phyloP scores from a whole-genome alignment of 2,888 invertebrate genomes.

The Idaea straminata region DNA sequence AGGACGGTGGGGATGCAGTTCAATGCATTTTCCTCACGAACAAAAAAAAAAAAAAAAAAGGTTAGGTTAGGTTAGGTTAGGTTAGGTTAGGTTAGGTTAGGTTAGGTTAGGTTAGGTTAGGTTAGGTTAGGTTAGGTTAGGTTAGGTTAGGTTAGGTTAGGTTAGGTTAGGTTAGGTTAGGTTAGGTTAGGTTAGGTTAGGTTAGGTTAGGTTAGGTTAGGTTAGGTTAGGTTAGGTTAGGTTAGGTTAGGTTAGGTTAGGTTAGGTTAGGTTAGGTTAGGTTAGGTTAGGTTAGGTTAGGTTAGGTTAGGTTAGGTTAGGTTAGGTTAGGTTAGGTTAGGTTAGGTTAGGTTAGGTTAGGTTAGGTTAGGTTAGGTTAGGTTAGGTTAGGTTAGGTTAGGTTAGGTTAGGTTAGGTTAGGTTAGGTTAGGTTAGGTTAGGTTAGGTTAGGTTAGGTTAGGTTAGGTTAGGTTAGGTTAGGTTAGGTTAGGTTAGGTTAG shows the following conservation, averaged over 20 bases:
- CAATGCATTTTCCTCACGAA: too few species aligned
- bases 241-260: conserved; percentile 23
- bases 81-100: conserved; percentile 19
- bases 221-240: conserved; percentile 24
- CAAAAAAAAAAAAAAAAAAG: conserved; percentile 20
- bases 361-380: conserved; percentile 25
- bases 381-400: conserved; percentile 24
- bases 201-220: conserved; percentile 25
- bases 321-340: conserved; percentile 17
- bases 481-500: conserved; percentile 22
- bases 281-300: conserved; percentile 21
- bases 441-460: conserved; percentile 23
- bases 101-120: conserved; percentile 19
- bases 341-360: conserved; percentile 17
- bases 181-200: conserved; percentile 24
- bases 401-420: conserved; percentile 26
- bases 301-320: conserved; percentile 21
- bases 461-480: conserved; percentile 23
- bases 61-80: conserved; percentile 23
- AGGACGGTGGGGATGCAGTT: too few species aligned
- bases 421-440: conserved; percentile 24
- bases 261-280: conserved; percentile 23
- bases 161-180: conserved; percentile 25
- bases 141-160: conserved; percentile 22
- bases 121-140: conserved; percentile 20